A percentile compares a stretch with the other conserved stretches of the same genome.
These are phyloP conservation scores for Brachyhypopomus gauderio DNA, from an alignment of 2,113 vertebrate genomes.

Conservation along the genomic window DNA sequence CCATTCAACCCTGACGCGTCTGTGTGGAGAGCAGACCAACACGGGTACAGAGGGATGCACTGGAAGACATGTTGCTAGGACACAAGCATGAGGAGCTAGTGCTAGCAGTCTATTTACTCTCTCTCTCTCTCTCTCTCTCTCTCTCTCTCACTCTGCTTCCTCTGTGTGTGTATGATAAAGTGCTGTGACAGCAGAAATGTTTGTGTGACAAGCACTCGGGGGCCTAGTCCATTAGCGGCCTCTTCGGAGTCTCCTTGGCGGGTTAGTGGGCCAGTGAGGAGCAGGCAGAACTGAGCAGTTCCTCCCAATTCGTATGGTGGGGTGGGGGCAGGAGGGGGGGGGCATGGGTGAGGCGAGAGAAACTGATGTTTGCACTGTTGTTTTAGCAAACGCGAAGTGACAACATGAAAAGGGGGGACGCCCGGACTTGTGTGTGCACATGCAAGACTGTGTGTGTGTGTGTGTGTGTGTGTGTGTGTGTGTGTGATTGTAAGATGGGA, in stretches of 20 bases:
- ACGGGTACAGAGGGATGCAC: constrained; percentile 47
- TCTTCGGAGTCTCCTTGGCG: constrained; percentile 68
- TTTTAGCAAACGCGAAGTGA: constrained; percentile 90
- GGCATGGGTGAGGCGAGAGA: constrained; percentile 61
- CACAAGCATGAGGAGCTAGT: constrained; percentile 56
- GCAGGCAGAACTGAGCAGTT: constrained; percentile 53
- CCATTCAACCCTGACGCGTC: constrained; percentile 47
- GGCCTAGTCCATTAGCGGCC: constrained; percentile 70
- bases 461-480: constrained; percentile 48
- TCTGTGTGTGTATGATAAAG: constrained; percentile 66
- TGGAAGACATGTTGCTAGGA: constrained; percentile 66
- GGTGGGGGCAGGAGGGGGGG: constrained; percentile 44
- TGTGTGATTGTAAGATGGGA: constrained; percentile 60
- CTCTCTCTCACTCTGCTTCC: constrained; percentile 18
- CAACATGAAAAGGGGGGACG: constrained; percentile 77
- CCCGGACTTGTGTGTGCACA: constrained; percentile 66
- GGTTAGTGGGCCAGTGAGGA: constrained; percentile 60
- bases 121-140: constrained; percentile 23
- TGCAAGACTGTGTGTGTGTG: neutral
- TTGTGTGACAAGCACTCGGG: constrained; percentile 68
- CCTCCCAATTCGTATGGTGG: constrained; percentile 9
- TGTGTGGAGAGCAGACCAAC: constrained; percentile 17
- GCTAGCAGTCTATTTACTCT: constrained; percentile 60
- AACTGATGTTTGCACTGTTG: constrained; percentile 85
- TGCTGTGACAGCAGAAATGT: constrained; percentile 78